Evolutionary conservation across 2,113 vertebrate species (phyloP).

Genomic region (Talpa occidentalis): DNA sequence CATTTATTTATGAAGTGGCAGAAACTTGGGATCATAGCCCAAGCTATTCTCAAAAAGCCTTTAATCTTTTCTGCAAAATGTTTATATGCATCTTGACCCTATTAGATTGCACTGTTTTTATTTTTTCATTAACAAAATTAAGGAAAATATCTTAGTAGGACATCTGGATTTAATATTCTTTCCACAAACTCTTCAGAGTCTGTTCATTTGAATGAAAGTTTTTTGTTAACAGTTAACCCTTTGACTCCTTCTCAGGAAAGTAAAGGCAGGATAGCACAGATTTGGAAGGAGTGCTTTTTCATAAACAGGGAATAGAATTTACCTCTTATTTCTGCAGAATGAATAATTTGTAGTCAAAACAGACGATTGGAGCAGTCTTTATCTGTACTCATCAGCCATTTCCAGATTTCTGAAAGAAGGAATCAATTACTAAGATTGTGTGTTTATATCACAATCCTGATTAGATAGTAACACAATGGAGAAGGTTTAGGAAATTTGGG

Average conservation of each 20-base stretch:
- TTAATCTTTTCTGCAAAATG: slow-evolving; percentile 52
- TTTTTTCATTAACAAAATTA: slow-evolving; percentile 66
- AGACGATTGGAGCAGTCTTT: not conserved
- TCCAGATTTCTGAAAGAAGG: not conserved
- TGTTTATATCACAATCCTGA: not conserved
- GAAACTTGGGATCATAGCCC: slow-evolving; percentile 16
- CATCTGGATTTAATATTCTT: slow-evolving; percentile 72
- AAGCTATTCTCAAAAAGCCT: slow-evolving; percentile 30
- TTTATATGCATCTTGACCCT: slow-evolving; percentile 56
- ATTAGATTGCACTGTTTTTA: slow-evolving; percentile 66
- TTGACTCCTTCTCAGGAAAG: not conserved
- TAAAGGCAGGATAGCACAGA: not conserved
- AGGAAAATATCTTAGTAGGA: slow-evolving; percentile 57
- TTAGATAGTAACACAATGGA: not conserved
- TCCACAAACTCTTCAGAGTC: slow-evolving; percentile 36
- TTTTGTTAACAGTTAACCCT: slow-evolving; percentile 40
- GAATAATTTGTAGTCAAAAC: not conserved
- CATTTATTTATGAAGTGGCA: slow-evolving; percentile 31
- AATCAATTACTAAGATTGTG: not conserved
- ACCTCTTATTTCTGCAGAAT: not conserved
- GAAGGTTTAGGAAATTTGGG: not conserved
- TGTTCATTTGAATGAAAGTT: not conserved
- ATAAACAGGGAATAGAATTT: not conserved
- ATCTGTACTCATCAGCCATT: not conserved
- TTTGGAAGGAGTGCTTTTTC: not conserved